Percentiles rank a stretch among this genome's conserved stretches.
Conservation (phyloP, 1,140 invertebrate species). For the Drosophila subpulchrella region DNA sequence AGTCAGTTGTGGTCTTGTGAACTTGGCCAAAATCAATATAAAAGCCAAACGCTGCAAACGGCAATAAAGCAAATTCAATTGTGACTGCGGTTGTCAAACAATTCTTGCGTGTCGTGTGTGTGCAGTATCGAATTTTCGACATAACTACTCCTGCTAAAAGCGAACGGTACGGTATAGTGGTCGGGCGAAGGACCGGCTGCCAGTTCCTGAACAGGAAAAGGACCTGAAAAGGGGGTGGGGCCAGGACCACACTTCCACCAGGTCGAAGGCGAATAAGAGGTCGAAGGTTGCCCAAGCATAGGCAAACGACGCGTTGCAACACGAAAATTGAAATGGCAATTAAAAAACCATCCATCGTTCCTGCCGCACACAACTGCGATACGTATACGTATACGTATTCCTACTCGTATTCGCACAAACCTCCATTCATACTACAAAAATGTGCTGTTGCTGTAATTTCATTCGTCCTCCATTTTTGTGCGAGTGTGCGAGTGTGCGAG, state of each 20-base stretch:
- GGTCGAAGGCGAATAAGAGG: conserved; percentile 23
- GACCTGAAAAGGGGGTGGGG: background rate
- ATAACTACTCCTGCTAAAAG: conserved; percentile 45
- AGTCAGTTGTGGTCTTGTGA: conserved; percentile 18
- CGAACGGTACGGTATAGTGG: background rate
- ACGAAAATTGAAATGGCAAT: conserved; percentile 82
- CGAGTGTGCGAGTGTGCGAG: conserved; percentile 9
- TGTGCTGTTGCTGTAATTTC: conserved; percentile 71
- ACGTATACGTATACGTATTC: conserved; percentile 15
- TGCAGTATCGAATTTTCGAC: conserved; percentile 59
- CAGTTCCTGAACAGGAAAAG: conserved; percentile 1
- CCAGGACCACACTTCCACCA: background rate
- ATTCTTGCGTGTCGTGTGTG: conserved; percentile 56
- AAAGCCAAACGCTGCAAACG: conserved; percentile 56
- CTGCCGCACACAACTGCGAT: conserved; percentile 64
- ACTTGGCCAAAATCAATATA: conserved; percentile 67
- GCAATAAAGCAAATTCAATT: conserved; percentile 77
- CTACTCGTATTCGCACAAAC: background rate
- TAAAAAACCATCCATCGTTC: conserved; percentile 81
- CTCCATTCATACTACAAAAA: conserved; percentile 46
- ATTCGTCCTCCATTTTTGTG: conserved; percentile 62
- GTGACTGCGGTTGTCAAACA: conserved; percentile 79
- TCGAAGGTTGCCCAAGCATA: conserved; percentile 38
- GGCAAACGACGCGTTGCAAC: conserved; percentile 65
- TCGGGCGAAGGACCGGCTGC: conserved; percentile 27